phyloP scores from a whole-genome alignment of 2,113 vertebrate genomes.

The Cathartes aura region DNA sequence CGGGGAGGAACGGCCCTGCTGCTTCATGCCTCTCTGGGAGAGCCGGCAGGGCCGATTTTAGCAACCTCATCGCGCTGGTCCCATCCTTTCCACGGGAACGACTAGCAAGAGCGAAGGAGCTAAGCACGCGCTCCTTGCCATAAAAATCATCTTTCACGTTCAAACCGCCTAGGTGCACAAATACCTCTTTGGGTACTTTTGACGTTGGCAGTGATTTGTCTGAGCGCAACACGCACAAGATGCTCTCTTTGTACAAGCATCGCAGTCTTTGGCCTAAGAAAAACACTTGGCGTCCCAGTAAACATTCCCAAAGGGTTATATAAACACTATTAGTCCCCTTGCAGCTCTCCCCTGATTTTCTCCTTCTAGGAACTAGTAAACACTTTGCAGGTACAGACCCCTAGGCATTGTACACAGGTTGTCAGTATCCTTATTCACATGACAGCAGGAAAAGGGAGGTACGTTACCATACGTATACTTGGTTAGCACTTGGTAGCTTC shows the following conservation, averaged over 20 bases:
- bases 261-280: background rate
- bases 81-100: fast-evolving
- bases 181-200: fast-evolving
- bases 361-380: background rate
- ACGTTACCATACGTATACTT: fast-evolving
- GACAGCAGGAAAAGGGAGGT: background rate
- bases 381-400: background rate
- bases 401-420: background rate
- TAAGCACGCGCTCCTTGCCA: background rate
- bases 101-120: fast-evolving
- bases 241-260: background rate
- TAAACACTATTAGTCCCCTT: background rate
- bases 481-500: background rate
- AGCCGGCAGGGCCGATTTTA: background rate
- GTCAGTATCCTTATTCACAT: background rate
- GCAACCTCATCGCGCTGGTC: background rate
- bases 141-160: fast-evolving
- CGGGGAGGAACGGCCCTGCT: background rate
- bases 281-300: background rate
- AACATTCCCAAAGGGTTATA: background rate
- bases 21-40: background rate
- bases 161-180: background rate
- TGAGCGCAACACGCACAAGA: fast-evolving
- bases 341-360: background rate
- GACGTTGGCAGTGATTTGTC: background rate